These are phyloP conservation scores for Octomys mimax DNA, from an alignment of 2,797 vertebrate species.

Conservation along the genomic window DNA sequence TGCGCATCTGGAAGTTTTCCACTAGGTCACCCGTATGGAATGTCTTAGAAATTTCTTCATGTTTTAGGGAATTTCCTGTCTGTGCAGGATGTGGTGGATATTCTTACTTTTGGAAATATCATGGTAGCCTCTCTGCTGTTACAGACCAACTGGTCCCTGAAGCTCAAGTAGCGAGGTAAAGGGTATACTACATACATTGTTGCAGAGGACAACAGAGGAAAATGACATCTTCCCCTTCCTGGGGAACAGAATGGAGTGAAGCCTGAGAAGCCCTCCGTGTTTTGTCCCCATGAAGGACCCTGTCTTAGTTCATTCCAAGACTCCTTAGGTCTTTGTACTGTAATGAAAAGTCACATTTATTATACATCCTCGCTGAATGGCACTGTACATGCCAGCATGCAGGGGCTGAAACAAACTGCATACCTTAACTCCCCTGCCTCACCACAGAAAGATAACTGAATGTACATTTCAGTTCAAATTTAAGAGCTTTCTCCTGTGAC, in stretches of 20 bases:
- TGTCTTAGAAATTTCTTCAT: neutral
- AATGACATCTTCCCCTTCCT: neutral
- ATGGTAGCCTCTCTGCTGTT: neutral
- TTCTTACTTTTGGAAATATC: neutral
- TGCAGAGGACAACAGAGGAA: neutral
- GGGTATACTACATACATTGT: neutral
- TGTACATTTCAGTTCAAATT: neutral
- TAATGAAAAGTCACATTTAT: neutral
- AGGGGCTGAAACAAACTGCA: neutral
- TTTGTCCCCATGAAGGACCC: neutral
- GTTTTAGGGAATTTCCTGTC: neutral
- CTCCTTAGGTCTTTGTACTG: neutral
- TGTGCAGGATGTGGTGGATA: neutral
- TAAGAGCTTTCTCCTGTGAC: neutral
- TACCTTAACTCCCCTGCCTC: neutral
- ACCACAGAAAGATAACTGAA: neutral
- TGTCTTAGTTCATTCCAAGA: neutral
- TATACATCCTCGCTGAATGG: neutral
- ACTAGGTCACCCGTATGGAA: neutral
- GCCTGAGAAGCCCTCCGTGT: neutral
- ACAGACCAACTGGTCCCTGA: neutral
- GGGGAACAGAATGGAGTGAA: neutral
- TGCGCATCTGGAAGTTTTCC: neutral
- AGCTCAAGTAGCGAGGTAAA: neutral
- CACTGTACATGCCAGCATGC: neutral